These are phyloP conservation scores for Anhinga rufa DNA, from an alignment of 2,113 vertebrate species.

Conservation along the genomic window DNA sequence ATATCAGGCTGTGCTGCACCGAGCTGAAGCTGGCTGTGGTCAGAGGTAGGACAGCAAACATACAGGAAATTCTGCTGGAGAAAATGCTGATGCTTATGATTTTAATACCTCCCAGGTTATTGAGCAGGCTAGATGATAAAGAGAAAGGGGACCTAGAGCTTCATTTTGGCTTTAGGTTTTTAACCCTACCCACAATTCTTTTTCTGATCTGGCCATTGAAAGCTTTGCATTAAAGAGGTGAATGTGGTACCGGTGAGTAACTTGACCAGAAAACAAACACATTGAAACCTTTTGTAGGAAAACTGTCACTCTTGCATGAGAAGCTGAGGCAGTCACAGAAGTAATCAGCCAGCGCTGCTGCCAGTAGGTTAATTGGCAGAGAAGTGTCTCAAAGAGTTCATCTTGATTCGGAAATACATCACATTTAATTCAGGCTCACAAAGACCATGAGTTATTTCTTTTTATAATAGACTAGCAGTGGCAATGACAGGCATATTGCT, in stretches of 20 bases:
- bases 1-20: neutral
- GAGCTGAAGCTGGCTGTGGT: neutral
- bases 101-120: neutral
- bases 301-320: neutral
- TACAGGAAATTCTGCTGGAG: neutral
- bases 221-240: neutral
- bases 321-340: neutral
- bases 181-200: neutral
- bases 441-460: neutral
- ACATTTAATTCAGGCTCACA: neutral
- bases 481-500: neutral
- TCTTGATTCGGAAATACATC: slow-evolving; percentile 3
- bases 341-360: neutral
- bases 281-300: neutral
- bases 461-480: neutral
- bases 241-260: neutral
- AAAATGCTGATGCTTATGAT: neutral
- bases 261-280: neutral
- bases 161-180: neutral
- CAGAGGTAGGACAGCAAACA: neutral
- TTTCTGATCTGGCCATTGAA: neutral
- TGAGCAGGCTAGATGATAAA: neutral
- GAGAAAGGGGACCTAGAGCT: neutral
- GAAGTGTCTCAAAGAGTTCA: neutral
- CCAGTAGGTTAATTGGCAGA: neutral